Evolutionary conservation across 2,113 vertebrate species (phyloP).

Genomic region (Typhlomys cinereus): DNA sequence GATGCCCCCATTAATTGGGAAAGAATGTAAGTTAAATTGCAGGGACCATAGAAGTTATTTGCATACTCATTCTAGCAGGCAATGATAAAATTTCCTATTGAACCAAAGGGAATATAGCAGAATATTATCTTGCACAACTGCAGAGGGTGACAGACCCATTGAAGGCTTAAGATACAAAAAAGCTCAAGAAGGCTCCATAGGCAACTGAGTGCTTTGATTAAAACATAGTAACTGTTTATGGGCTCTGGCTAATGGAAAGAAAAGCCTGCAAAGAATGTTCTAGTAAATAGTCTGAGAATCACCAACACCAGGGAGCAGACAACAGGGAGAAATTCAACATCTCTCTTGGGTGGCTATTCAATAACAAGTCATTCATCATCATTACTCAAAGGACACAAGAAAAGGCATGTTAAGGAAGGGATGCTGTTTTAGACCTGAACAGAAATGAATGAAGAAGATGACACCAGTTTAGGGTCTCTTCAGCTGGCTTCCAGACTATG

Average conservation of each 20-base stretch:
- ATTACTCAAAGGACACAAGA: neutral
- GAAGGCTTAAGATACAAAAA: neutral
- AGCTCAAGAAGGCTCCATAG: neutral
- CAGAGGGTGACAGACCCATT: neutral
- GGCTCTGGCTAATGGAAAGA: neutral
- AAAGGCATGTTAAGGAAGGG: neutral
- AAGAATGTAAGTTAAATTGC: neutral
- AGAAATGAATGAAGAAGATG: neutral
- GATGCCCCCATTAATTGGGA: neutral
- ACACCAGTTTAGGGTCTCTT: neutral
- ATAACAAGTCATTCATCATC: neutral
- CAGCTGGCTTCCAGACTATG: neutral
- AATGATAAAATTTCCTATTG: neutral
- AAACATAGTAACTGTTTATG: neutral
- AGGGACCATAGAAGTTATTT: accelerated
- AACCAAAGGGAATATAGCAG: neutral
- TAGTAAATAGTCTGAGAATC: neutral
- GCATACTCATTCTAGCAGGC: neutral
- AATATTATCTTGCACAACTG: neutral
- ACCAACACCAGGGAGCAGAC: neutral
- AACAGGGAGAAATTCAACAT: neutral
- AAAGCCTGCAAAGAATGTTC: neutral
- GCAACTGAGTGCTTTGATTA: neutral
- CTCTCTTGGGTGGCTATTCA: neutral
- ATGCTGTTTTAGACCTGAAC: neutral